Percentiles rank a stretch among this genome's conserved stretches.
These are phyloP conservation scores for Galbula dea DNA, from an alignment of 2,113 vertebrate species.

Conservation along the genomic window DNA sequence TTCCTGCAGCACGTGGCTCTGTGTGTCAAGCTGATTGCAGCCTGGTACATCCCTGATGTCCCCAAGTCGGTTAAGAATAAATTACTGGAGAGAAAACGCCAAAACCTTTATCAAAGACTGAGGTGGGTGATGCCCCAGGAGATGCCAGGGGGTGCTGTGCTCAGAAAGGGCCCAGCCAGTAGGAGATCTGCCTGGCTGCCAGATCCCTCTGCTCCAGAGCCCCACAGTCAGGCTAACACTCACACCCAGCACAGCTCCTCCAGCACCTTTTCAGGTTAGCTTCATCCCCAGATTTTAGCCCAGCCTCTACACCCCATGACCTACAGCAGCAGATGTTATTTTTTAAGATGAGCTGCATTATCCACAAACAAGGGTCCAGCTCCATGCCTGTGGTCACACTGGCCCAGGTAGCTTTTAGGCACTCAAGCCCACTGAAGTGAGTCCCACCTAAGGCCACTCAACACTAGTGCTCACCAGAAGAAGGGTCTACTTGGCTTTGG, in stretches of 20 bases:
- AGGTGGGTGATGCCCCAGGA: constrained; percentile 49
- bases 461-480: not conserved
- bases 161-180: not conserved
- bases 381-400: accelerated
- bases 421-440: not conserved
- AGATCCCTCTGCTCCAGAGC: not conserved
- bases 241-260: not conserved
- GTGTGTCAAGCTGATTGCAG: constrained; percentile 84
- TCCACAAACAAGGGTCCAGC: accelerated
- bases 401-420: not conserved
- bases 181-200: not conserved
- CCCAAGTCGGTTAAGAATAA: constrained; percentile 78
- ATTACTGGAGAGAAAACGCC: constrained; percentile 74
- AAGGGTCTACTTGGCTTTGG: not conserved
- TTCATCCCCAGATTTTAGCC: not conserved
- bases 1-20: constrained; percentile 84
- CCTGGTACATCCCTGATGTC: constrained; percentile 87
- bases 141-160: not conserved
- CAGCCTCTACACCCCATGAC: not conserved
- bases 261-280: not conserved
- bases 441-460: not conserved
- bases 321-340: not conserved
- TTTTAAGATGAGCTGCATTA: not conserved
- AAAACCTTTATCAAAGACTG: constrained; percentile 64
- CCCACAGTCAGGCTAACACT: accelerated